Evolutionary conservation across 1,140 invertebrate genomes (phyloP).

Genomic region (Drosophila bocqueti): DNA sequence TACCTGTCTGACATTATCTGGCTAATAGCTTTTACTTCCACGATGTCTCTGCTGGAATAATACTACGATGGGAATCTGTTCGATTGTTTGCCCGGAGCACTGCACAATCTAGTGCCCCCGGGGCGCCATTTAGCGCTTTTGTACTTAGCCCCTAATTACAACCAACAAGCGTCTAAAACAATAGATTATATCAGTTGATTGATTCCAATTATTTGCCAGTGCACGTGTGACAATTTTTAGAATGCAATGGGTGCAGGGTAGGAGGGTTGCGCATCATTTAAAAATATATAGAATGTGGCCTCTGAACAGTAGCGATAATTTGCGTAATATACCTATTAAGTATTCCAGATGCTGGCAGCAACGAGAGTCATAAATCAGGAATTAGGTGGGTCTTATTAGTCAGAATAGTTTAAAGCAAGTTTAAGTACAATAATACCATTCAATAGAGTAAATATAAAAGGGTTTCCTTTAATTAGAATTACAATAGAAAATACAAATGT

Average conservation of each 20-base stretch:
- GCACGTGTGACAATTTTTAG: conserved; percentile 51
- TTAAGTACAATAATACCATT: neutral
- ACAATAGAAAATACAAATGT: no score
- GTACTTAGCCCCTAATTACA: conserved; percentile 24
- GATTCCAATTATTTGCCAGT: conserved; percentile 39
- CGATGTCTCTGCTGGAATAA: conserved; percentile 10
- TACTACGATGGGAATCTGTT: conserved; percentile 15
- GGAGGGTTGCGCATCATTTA: conserved; percentile 29
- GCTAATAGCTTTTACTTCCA: conserved; percentile 22
- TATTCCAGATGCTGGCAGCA: conserved; percentile 24
- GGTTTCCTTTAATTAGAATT: neutral
- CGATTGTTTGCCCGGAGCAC: conserved; percentile 10
- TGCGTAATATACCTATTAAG: conserved; percentile 23
- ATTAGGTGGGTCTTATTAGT: neutral
- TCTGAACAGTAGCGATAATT: conserved; percentile 2
- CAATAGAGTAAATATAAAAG: neutral
- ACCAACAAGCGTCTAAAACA: conserved; percentile 20
- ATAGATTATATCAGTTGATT: conserved; percentile 31
- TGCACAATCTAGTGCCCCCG: conserved; percentile 37
- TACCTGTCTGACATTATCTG: conserved; percentile 43
- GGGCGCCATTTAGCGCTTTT: conserved; percentile 52
- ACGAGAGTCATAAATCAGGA: conserved; percentile 31
- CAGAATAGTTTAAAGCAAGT: neutral
- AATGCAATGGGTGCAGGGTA: conserved; percentile 49
- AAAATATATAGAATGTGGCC: conserved; percentile 12